Base-by-base conservation (phyloP, 2,797 vertebrate genomes). In the Betta splendens region DNA sequence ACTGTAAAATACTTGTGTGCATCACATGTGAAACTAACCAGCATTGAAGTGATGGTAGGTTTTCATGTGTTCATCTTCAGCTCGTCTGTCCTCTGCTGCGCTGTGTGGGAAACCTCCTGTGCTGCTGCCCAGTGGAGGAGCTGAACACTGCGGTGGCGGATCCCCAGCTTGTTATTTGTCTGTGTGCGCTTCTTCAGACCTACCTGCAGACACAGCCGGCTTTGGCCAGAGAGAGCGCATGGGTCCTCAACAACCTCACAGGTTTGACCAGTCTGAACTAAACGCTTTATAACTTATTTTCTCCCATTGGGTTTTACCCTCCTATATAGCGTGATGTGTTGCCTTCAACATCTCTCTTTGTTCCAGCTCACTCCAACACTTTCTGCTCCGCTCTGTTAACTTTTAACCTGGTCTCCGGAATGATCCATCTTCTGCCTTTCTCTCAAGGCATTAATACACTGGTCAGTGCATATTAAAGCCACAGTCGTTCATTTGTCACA, bases 201-300 rank as follows among this genome's bases (percentile, higher is more conserved):
- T 94, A 92, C 81, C 69, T 94, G 40, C 89, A 89, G 55, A 85
- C 81, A 23, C 92, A 92, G 48, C 92, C 92, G 0, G 92, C 92
- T 55, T 72, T 99, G 5, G 64, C 90, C 8, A 92, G 91, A 57
- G 96, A 99, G 79, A 85, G 92, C 4, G 84, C 94, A 31, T 99
- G 97, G 96, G 92, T 94, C 47, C 92, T 99, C 60, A 97, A 97
- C 85, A 99, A 98, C 85, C 93, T 99, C 64, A 99, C 97, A 10
- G 96, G 97, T 97, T 69, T 5, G 38, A 23, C 23, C 18, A 8
- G 2, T 21, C 35, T 15, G 16, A 29, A 28, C 6, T 6, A 13
- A 15, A 29, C 18, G 0, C 39, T 22, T n/a, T n/a, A n/a, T n/a
- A n/a, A n/a, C n/a, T n/a, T n/a, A n/a, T n/a, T n/a, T n/a, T n/a